Evolutionary conservation across 2,113 vertebrate species (phyloP).

Genomic region (Trogon surrucura): DNA sequence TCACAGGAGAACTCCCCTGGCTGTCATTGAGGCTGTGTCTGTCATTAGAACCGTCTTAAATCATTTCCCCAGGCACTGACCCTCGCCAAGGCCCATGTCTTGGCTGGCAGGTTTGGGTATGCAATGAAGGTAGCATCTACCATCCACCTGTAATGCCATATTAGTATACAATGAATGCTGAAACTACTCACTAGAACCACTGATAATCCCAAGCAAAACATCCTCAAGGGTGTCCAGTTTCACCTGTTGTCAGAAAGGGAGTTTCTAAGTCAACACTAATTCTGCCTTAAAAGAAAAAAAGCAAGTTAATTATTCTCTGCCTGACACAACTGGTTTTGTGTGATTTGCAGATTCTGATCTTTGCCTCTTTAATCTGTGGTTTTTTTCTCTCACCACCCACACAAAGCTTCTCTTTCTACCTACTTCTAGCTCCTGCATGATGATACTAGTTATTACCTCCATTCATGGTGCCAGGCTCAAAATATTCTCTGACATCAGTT

Average conservation of each 20-base stretch:
- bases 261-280: neutral
- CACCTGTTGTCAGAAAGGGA: neutral
- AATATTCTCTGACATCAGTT: neutral
- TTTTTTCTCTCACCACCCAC: conserved; percentile 40
- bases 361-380: conserved; percentile 49
- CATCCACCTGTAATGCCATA: too few relatives aligned
- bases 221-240: neutral
- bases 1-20: neutral
- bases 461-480: neutral
- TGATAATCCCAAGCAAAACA: neutral
- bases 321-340: conserved; percentile 58
- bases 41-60: neutral
- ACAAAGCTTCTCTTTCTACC: conserved; percentile 38
- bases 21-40: neutral
- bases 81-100: neutral
- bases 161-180: neutral
- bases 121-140: neutral
- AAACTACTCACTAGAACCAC: neutral
- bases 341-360: conserved; percentile 56
- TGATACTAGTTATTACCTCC: neutral
- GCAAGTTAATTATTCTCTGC: conserved; percentile 33
- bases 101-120: neutral
- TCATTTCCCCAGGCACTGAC: neutral
- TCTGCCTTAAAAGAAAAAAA: neutral
- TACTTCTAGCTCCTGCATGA: neutral